phyloP scores from a whole-genome alignment of 2,113 vertebrate species.

The Pimephales promelas region DNA sequence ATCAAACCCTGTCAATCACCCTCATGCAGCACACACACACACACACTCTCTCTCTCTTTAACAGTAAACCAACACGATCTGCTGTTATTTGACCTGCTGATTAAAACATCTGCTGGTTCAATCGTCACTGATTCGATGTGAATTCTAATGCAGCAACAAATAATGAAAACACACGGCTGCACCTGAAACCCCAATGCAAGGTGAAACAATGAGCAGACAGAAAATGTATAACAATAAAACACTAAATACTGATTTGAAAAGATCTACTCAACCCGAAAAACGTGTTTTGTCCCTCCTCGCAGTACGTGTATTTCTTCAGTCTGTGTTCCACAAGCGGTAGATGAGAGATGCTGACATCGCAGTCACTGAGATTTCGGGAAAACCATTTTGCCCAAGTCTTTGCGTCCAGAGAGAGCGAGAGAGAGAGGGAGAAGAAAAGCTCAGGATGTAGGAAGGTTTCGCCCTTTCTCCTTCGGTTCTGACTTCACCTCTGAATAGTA shows the following conservation, averaged over 20 bases:
- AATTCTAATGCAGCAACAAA: conserved; percentile 14
- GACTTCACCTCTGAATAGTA: conserved; percentile 35
- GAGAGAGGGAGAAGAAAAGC: conserved; percentile 7
- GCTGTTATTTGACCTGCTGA: conserved; percentile 23
- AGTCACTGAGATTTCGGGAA: conserved; percentile 25
- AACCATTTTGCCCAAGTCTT: conserved; percentile 31
- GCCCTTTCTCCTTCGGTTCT: conserved; percentile 37
- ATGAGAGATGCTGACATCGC: conserved; percentile 43
- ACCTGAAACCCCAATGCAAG: not conserved
- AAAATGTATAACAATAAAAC: not conserved
- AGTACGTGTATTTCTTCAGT: conserved; percentile 36
- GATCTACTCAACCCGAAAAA: conserved; percentile 42
- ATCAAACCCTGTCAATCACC: conserved; percentile 1
- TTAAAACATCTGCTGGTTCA: not conserved
- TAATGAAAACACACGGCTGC: not conserved
- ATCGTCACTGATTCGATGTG: not conserved
- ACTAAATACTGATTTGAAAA: not conserved
- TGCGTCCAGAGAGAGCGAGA: conserved; percentile 9
- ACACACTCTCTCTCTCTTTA: not conserved
- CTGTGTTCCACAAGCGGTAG: conserved; percentile 43
- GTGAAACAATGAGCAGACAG: not conserved
- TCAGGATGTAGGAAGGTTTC: conserved; percentile 31
- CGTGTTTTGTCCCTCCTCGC: conserved; percentile 12
- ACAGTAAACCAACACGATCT: not conserved
- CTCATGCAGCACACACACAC: not conserved